Conservation (phyloP, 2,113 vertebrate genomes). For the Mobula hypostoma region DNA sequence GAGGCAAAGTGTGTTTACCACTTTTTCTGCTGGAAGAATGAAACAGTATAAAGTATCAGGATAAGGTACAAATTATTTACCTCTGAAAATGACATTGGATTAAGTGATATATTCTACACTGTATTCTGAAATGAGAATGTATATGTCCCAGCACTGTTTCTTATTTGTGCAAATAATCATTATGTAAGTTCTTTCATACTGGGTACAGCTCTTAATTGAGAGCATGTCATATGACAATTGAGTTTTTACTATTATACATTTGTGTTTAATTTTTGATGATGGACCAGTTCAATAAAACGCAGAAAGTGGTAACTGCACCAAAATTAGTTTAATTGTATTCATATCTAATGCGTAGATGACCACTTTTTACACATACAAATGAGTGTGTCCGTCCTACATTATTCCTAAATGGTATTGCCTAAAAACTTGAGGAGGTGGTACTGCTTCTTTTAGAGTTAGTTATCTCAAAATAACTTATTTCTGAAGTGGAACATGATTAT, state of each 20-base stretch:
- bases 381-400: neutral
- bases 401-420: neutral
- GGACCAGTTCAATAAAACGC: neutral
- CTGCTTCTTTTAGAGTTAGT: no score
- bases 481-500: no score
- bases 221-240: neutral
- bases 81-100: neutral
- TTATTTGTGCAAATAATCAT: neutral
- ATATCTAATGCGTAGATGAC: neutral
- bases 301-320: neutral
- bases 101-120: neutral
- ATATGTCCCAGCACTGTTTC: neutral
- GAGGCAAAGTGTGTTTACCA: no score
- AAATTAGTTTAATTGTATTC: neutral
- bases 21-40: neutral
- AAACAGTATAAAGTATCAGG: neutral
- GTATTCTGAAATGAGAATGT: neutral
- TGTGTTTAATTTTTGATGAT: neutral
- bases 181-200: no score
- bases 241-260: neutral
- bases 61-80: neutral
- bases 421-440: no score
- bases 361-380: neutral
- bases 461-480: no score
- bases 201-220: neutral